Evolutionary conservation across 92 coral and sea anemone genomes (phyloP).

Genomic region (Virgularia gustaviana): DNA sequence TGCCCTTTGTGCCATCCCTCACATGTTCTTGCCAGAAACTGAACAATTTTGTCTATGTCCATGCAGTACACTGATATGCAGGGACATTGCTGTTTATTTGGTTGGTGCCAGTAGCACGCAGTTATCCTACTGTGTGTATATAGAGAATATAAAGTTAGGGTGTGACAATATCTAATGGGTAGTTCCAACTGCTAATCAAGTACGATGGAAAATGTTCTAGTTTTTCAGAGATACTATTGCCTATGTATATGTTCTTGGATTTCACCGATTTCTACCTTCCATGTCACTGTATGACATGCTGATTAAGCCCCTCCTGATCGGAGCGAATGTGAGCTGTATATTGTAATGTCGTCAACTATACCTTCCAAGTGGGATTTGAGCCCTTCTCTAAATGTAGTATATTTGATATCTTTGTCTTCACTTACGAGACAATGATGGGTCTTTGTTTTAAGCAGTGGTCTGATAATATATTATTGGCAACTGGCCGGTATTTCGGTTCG

Average conservation of each 20-base stretch:
- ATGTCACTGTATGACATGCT: conserved; percentile 49
- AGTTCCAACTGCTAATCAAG: too few relatives aligned
- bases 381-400: conserved; percentile 45
- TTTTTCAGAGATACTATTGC: not conserved
- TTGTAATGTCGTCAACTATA: conserved; percentile 40
- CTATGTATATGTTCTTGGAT: conserved; percentile 23
- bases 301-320: conserved; percentile 24
- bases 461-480: conserved; percentile 18
- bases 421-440: conserved; percentile 38
- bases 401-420: conserved; percentile 36
- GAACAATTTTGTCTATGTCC: too few relatives aligned
- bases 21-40: too few relatives aligned
- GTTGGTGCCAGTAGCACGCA: too few relatives aligned
- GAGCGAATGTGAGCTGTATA: conserved; percentile 46
- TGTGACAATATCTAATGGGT: too few relatives aligned
- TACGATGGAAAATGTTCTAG: not conserved
- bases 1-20: too few relatives aligned
- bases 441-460: conserved; percentile 39
- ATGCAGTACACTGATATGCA: too few relatives aligned
- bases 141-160: too few relatives aligned
- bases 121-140: too few relatives aligned
- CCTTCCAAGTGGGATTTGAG: conserved; percentile 31
- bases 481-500: conserved; percentile 1
- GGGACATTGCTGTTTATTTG: too few relatives aligned
- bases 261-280: conserved; percentile 49